Evolutionary conservation across 2,797 vertebrate genomes (phyloP).

Genomic region (Pteropus rufus): DNA sequence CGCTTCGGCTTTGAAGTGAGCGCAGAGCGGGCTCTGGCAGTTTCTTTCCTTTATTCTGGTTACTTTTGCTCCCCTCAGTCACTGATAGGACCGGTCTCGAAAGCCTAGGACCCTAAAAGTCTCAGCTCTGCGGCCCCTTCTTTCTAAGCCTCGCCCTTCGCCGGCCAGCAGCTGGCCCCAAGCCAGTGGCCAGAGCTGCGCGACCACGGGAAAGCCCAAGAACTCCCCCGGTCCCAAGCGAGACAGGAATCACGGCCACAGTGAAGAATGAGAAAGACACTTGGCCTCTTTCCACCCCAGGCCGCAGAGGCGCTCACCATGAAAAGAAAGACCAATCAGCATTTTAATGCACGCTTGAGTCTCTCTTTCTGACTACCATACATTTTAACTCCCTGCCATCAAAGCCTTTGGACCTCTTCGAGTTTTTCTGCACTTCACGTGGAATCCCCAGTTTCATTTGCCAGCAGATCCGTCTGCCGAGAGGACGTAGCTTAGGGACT

Average conservation of each 20-base stretch:
- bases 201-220: not conserved
- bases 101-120: not conserved
- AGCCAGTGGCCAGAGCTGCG: not conserved
- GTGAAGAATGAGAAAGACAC: not conserved
- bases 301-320: not conserved
- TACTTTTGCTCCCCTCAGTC: not conserved
- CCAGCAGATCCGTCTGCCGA: conserved; percentile 66
- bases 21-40: not conserved
- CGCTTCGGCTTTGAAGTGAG: not conserved
- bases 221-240: not conserved
- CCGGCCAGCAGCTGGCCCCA: not conserved
- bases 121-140: not conserved
- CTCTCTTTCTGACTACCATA: not conserved
- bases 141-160: not conserved
- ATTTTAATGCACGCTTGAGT: not conserved
- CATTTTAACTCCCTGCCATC: conserved; percentile 47
- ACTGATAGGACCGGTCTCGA: not conserved
- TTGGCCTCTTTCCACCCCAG: not conserved
- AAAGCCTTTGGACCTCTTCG: conserved; percentile 64
- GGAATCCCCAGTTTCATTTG: conserved; percentile 63
- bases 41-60: not conserved
- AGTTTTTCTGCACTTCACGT: conserved; percentile 67
- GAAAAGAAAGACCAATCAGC: not conserved
- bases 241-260: not conserved
- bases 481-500: conserved; percentile 70